Conservation (phyloP, 1,140 invertebrate genomes). For the Ceratina australensis region DNA sequence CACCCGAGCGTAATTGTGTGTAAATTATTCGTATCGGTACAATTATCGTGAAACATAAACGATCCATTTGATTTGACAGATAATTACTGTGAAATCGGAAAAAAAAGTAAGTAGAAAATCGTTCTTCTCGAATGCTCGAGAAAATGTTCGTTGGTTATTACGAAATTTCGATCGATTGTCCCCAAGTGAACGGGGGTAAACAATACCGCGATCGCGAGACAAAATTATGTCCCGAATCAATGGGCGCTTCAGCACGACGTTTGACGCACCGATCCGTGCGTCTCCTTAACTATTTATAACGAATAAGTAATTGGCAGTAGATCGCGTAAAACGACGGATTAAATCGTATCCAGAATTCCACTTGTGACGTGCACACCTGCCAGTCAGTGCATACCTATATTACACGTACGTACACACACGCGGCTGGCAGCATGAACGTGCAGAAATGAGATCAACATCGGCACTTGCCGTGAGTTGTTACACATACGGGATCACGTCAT, state of each 20-base stretch:
- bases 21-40: too few relatives aligned
- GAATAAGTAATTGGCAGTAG: neutral
- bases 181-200: neutral
- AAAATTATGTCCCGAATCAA: neutral
- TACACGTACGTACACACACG: neutral
- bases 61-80: too few relatives aligned
- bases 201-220: neutral
- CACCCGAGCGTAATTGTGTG: too few relatives aligned
- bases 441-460: neutral
- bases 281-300: neutral
- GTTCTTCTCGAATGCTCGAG: neutral
- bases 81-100: neutral
- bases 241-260: neutral
- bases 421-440: neutral
- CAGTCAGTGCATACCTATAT: too few relatives aligned
- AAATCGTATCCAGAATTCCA: neutral
- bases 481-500: neutral
- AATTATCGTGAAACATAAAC: too few relatives aligned
- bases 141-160: neutral
- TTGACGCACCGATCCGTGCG: neutral
- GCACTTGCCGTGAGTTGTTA: neutral
- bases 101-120: neutral
- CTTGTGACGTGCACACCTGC: too few relatives aligned
- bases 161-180: neutral
- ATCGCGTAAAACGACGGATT: constrained; percentile 1